Percentiles rank a stretch among this genome's conserved stretches.
These are phyloP conservation scores for Pyxicephalus adspersus DNA, from an alignment of 2,113 vertebrate species.

Conservation along the genomic window DNA sequence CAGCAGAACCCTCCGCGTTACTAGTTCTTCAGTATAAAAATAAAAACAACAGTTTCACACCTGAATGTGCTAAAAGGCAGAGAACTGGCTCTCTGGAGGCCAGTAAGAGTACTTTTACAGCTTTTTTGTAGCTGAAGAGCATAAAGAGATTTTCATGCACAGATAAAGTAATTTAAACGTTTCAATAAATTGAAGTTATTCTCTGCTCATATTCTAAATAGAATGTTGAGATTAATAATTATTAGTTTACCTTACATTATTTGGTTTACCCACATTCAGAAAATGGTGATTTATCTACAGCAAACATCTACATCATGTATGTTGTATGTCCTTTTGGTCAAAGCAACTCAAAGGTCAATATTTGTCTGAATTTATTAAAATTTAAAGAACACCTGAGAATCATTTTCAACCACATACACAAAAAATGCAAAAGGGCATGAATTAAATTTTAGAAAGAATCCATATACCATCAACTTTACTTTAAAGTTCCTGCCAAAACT, in stretches of 20 bases:
- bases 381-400: too few relatives aligned
- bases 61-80: constrained; percentile 30
- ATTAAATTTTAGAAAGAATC: too few relatives aligned
- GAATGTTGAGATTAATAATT: background rate
- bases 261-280: too few relatives aligned
- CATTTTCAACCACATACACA: too few relatives aligned
- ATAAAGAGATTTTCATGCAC: background rate
- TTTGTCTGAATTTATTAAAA: too few relatives aligned
- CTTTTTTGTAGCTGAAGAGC: background rate
- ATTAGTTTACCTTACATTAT: background rate
- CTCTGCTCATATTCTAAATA: background rate
- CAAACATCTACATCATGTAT: too few relatives aligned
- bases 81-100: background rate
- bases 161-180: background rate
- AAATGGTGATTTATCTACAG: too few relatives aligned
- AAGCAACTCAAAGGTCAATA: too few relatives aligned
- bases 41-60: constrained; percentile 12
- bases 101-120: background rate
- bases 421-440: too few relatives aligned
- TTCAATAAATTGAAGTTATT: background rate
- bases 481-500: too few relatives aligned
- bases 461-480: too few relatives aligned
- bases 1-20: background rate
- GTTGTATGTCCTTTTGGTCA: too few relatives aligned
- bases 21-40: constrained; percentile 1